Evolutionary conservation across 2,888 invertebrate genomes (phyloP), one percentile per base, ranked within the genome.

Genomic region (Agrotis puta): DNA sequence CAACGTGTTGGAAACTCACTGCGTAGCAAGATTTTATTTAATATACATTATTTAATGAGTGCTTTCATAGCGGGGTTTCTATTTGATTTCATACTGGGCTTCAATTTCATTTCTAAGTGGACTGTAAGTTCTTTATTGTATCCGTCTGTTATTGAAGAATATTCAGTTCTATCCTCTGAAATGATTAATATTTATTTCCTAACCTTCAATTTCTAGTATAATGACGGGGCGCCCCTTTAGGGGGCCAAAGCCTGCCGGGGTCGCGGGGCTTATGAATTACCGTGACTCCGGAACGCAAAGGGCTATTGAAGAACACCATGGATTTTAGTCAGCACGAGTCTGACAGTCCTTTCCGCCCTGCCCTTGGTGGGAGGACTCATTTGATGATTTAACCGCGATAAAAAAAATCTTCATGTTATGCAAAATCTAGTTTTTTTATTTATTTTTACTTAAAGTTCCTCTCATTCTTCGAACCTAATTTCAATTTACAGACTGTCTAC

Each of bases 21-120:
- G 79, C 72, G 74, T 45, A 54, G 71, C 20, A 39, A 50, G 14
- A 67, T 67, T 45, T 45, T 45, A 57, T 76, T 33, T 13, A 39
- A 11, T 1, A 11, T 39, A 39, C 9, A 33, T 27, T 63, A 33
- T 47, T 47, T 24, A 73, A 18, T 58, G 4, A 9, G 13, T 39
- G 22, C n/a, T n/a, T 72, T 16, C 39, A 43, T 9, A 27, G 16
- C 18, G 11, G 16, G 5, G 6, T 53, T 53, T 9, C 18, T 7
- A 27, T 56, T 13, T 11, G 4, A 27, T 56, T 13, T 33, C 22
- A 39, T 9, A 3, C 2, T 39, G 14, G 7, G 24, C 14, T 48
- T 14, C 22, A 22, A 18, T 47, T 39, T 39, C 9, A 39, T 39
- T 39, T 39, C 39, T 39, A 39, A 39, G 39, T 39, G 39, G 39